Base-by-base conservation (phyloP, 2,888 invertebrate species). In the Hirtodrosophila confusa region DNA sequence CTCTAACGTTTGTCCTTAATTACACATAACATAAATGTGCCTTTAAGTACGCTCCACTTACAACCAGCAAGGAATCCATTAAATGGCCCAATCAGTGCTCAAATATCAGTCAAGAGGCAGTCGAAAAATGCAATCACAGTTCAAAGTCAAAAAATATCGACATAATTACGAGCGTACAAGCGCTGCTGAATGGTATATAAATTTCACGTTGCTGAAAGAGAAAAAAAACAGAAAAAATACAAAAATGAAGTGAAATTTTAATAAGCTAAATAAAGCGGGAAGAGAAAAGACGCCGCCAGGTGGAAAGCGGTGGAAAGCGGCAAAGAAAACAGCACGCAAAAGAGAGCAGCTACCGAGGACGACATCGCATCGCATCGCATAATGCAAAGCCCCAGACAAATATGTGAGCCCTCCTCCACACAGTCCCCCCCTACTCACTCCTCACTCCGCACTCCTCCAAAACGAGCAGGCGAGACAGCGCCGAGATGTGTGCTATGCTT, bases 361-460 rank as follows among this genome's bases (percentile, higher is more conserved):
- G 27, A 47, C 78, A 66, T 55, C 67, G 54, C 55, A 66, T 55
- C 67, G 54, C 55, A 60, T 40, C 74, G 78, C 60, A 73, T 73
- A 73, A 73, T 78, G 73, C 75, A 78, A 73, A 74, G 73, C 75
- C 69, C 78, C 78, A 74, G 78, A 74, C 73, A 74, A 78, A 78
- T 78, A 74, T 74, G 73, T 78, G 75, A 40, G 69, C 29, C 33
- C 24, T 2, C 31, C 7, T 10, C 4, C 24, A 1, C 9, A 4
- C 8, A 7, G 9, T n/a, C 0, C 10, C 9, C 5, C 11, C n/a
- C 17, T 2, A 1, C 11, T 29, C 29, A n/a, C 36, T 11, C n/a
- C n/a, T n/a, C n/a, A n/a, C 17, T 17, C 1, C 17, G 1, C 17
- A 17, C 17, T 17, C 17, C 17, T 17, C 17, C 17, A 17, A 2